Evolutionary conservation across 2,888 invertebrate genomes (phyloP).

Genomic region (Stramonita haemastoma): DNA sequence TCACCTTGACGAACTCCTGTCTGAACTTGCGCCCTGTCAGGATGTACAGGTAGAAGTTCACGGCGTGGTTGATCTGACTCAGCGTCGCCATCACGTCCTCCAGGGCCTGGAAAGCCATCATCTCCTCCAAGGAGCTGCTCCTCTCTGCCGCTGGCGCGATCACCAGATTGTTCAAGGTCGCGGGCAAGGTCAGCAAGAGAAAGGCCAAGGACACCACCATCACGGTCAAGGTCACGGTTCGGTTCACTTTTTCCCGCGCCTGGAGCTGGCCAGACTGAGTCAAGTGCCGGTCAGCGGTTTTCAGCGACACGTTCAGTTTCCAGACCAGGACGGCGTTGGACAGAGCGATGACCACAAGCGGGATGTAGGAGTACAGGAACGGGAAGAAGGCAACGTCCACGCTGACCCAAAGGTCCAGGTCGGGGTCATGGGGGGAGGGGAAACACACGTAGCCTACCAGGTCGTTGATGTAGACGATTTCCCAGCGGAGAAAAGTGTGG

Average conservation of each 20-base stretch:
- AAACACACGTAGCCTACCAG: neutral
- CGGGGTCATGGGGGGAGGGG: no score
- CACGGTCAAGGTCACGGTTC: neutral
- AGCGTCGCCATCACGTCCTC: neutral
- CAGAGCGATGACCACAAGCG: neutral
- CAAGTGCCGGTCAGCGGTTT: neutral
- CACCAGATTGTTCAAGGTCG: neutral
- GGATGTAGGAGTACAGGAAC: neutral
- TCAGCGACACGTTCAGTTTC: neutral
- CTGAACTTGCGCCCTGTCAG: neutral
- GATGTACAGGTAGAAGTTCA: neutral
- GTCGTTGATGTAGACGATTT: neutral
- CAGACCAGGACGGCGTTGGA: neutral
- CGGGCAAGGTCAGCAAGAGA: neutral
- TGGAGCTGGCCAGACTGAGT: neutral
- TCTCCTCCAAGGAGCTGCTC: neutral
- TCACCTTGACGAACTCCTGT: neutral
- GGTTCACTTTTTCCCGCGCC: neutral
- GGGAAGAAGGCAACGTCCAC: neutral
- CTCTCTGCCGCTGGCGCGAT: neutral
- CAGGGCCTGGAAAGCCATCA: neutral
- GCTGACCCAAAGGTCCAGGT: neutral
- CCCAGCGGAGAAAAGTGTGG: neutral
- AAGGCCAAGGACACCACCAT: neutral
- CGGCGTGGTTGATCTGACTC: neutral